Evolutionary conservation across 2,797 vertebrate genomes (phyloP).

Genomic region (Pipistrellus pipistrellus): DNA sequence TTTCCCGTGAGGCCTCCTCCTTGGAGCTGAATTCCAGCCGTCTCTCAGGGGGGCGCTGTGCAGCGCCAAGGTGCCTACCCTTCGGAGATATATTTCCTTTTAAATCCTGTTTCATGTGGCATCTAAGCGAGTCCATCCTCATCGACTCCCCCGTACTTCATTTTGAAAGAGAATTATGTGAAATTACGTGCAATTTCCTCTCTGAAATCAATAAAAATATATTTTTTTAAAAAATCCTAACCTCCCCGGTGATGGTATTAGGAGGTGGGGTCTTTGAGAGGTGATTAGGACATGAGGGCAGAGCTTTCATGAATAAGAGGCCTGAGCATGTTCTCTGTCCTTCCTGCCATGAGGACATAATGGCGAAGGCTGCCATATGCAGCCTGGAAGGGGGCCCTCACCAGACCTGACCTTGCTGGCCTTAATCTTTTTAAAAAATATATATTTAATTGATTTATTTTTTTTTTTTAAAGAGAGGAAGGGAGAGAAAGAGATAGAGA

Average conservation of each 20-base stretch:
- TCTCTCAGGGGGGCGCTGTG: neutral
- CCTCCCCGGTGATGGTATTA: neutral
- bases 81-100: neutral
- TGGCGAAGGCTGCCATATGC: neutral
- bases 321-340: neutral
- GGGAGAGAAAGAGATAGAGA: too few relatives aligned
- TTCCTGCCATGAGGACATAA: neutral
- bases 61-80: neutral
- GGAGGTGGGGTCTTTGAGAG: neutral
- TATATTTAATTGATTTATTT: too few relatives aligned
- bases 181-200: neutral
- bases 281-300: neutral
- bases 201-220: too few relatives aligned
- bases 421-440: neutral
- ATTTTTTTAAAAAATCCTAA: neutral
- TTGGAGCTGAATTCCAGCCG: neutral
- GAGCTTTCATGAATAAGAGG: neutral
- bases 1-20: neutral
- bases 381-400: neutral
- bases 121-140: neutral
- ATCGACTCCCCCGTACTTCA: neutral
- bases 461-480: too few relatives aligned
- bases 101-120: neutral
- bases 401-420: neutral
- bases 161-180: conserved; percentile 48